phyloP scores from a whole-genome alignment of 1,140 invertebrate species.

The Ostrea edulis region DNA sequence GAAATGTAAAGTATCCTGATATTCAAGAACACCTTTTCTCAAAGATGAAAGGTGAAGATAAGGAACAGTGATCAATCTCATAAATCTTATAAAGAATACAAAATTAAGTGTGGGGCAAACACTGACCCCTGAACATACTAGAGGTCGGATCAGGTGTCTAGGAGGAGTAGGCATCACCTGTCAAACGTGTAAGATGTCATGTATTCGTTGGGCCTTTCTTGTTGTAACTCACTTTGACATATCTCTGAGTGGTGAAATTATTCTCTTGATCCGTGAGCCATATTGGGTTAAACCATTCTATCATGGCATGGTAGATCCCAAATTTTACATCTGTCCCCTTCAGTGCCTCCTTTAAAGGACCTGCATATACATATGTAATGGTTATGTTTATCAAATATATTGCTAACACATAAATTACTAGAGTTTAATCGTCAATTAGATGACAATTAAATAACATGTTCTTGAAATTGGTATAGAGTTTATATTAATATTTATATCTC shows the following conservation, averaged over 20 bases:
- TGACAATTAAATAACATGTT: not conserved
- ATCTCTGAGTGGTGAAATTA: slow-evolving; percentile 85
- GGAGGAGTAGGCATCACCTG: too few relatives aligned
- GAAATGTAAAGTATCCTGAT: not conserved
- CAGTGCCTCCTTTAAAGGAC: not conserved
- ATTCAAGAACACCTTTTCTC: not conserved
- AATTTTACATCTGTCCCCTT: slow-evolving; percentile 81
- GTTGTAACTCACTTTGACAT: slow-evolving; percentile 74
- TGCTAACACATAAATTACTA: not conserved
- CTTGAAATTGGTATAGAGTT: not conserved
- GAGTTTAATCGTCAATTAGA: not conserved
- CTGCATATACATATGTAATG: not conserved
- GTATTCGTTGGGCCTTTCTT: too few relatives aligned
- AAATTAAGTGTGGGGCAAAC: too few relatives aligned
- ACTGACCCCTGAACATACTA: too few relatives aligned
- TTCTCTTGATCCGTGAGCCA: slow-evolving; percentile 87
- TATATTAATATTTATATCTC: too few relatives aligned
- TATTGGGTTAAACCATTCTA: slow-evolving; percentile 94
- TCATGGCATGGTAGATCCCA: slow-evolving; percentile 93
- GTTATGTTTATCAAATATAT: not conserved
- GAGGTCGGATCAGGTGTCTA: too few relatives aligned
- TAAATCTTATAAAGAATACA: too few relatives aligned
- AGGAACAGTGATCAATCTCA: too few relatives aligned
- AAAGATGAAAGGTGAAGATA: too few relatives aligned
- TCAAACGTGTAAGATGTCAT: too few relatives aligned